Base-by-base conservation (phyloP, 2,797 vertebrate genomes). In the Falco rusticolus region DNA sequence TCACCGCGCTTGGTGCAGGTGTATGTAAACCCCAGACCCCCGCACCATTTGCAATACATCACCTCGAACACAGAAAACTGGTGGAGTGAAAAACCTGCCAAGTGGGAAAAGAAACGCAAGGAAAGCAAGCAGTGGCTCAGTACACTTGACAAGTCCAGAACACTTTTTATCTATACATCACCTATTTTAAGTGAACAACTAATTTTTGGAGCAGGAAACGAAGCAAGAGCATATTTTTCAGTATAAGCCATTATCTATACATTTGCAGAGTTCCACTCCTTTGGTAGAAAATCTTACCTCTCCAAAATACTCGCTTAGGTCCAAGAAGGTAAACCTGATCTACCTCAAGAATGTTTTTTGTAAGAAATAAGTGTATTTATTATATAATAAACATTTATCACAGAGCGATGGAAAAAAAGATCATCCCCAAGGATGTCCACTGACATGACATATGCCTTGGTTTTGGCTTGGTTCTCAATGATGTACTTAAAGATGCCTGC, bases 21-120 rank as follows among this genome's bases (percentile, higher is more conserved):
- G 28, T 39, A 0, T 13, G 63, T 57, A 21, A 66, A 75, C 26
- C 11, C 13, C 5, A 51, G 72, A 25, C 0, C 1, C 29, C 21
- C 15, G 1, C 1, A 57, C 59, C 5, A 0, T 51, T 66, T 71
- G 37, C n/a, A 68, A 45, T 24, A 60, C 21, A 47, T 61, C 61
- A 61, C 66, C 63, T 1, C 33, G 28, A 28, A 15, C 48, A 31
- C 20, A 33, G 53, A 84, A 61, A 94, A 78, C 70, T 48, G 78
- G 60, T 0, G 0, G 28, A 71, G 31, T 39, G 61, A 77, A 84
- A 95, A 89, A 70, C 41, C 50, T 68, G 45, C 53, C 61, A 45
- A 48, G 25, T 29, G 53, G 61, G 28, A 71, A 89, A 48, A 60
- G 53, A 81, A 84, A 78, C 0, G 1, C 57, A 81, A 68, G 53